These are phyloP conservation scores for Pithecia hirsuta DNA, from an alignment of 2,797 vertebrate species.

Conservation along the genomic window DNA sequence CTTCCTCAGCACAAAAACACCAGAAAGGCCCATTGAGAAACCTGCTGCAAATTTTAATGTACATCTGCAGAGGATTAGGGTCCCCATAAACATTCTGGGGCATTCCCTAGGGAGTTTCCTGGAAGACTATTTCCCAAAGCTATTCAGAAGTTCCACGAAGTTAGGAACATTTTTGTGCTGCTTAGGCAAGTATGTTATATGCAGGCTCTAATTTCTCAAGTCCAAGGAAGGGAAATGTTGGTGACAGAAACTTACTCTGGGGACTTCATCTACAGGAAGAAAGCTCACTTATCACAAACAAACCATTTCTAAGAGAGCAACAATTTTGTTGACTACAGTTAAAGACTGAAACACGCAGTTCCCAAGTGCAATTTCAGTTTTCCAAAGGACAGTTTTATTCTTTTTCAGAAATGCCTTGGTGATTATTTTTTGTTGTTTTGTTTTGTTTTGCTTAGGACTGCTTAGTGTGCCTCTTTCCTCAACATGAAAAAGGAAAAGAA, in stretches of 20 bases:
- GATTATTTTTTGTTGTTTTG: slow-evolving; percentile 55
- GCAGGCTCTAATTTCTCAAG: slow-evolving; percentile 22
- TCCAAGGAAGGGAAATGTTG: slow-evolving; percentile 28
- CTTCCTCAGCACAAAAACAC: background rate
- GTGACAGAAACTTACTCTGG: slow-evolving; percentile 42
- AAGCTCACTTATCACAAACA: slow-evolving; percentile 64
- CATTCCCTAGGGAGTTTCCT: background rate
- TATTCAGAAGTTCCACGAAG: background rate
- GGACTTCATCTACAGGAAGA: background rate
- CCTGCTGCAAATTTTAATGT: background rate
- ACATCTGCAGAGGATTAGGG: background rate
- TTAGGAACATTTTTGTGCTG: background rate
- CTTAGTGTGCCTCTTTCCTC: slow-evolving; percentile 25
- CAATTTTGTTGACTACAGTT: slow-evolving; percentile 51
- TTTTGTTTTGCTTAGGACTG: slow-evolving; percentile 41
- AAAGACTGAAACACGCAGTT: slow-evolving; percentile 40
- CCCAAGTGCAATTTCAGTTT: slow-evolving; percentile 56
- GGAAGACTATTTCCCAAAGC: background rate
- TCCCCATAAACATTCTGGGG: background rate
- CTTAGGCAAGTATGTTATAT: background rate
- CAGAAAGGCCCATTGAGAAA: background rate
- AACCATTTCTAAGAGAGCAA: slow-evolving; percentile 53
- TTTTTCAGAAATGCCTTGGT: slow-evolving; percentile 40
- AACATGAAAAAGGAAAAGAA: slow-evolving; percentile 48
- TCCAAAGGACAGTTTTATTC: slow-evolving; percentile 50